These are phyloP conservation scores for Athrips mouffetella DNA, from an alignment of 2,888 invertebrate species.

Conservation along the genomic window DNA sequence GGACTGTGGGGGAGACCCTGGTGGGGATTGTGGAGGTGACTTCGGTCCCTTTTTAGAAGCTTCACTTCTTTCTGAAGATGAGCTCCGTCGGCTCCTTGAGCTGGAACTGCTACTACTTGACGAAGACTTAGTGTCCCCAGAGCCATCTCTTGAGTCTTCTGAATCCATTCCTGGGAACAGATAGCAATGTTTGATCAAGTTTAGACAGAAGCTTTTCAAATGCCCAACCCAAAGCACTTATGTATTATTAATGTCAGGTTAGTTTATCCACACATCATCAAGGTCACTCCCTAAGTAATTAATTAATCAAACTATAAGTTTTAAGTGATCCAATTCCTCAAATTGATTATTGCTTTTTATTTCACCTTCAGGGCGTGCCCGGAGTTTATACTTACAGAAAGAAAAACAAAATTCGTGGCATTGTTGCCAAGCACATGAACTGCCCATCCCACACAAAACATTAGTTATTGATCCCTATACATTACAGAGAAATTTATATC, in stretches of 20 bases:
- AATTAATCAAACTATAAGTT: too few relatives aligned
- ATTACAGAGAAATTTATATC: background rate
- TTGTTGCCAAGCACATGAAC: background rate
- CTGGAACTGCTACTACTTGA: conserved; percentile 73
- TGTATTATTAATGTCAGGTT: conserved; percentile 36
- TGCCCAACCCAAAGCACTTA: conserved; percentile 42
- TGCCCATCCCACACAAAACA: background rate
- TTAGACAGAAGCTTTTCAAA: conserved; percentile 15
- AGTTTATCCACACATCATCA: conserved; percentile 12
- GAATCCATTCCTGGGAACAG: conserved; percentile 78
- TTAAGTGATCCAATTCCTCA: conserved; percentile 7
- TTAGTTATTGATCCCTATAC: background rate
- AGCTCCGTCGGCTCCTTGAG: conserved; percentile 64
- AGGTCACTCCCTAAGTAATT: conserved; percentile 1
- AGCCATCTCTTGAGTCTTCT: conserved; percentile 78
- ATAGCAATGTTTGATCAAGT: conserved; percentile 34
- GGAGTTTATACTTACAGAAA: background rate
- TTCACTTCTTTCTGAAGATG: conserved; percentile 61
- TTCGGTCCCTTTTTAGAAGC: conserved; percentile 60
- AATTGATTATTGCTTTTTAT: background rate
- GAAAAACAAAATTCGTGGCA: conserved; percentile 1
- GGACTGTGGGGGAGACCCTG: conserved; percentile 29
- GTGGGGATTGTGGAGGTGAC: conserved; percentile 47
- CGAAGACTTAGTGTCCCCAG: conserved; percentile 60
- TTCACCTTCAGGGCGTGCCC: background rate